Evolutionary conservation across 2,888 invertebrate genomes (phyloP), one percentile per base, ranked within the genome.

Genomic region (Parnassius smintheus): DNA sequence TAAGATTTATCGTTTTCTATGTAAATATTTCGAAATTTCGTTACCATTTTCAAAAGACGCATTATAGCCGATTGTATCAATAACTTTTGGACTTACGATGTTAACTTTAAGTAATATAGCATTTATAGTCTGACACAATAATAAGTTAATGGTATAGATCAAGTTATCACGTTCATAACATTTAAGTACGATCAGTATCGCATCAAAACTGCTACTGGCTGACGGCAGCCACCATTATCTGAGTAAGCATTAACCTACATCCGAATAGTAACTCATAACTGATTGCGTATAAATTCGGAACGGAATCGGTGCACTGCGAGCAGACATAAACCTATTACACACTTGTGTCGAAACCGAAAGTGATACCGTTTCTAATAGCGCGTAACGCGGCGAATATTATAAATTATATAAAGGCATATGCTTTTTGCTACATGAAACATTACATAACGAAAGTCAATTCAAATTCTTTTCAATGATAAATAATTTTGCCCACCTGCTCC

Each of bases 221-320:
- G 54, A 35, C 41, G 56, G 67, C 69, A 70, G 66, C 70, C 70
- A 49, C 13, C 9, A 77, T 78, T 81, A 81, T 81, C 82, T 79
- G 72, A 75, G 76, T 78, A 71, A 54, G 65, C 83, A 86, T 89
- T 90, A 89, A 88, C 90, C 91, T 76, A 91, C 81, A 85, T 89
- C 71, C 72, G 75, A 81, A 80, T 72, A 73, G 79, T 82, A 80
- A 81, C 82, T 49, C 49, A 49, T 49, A 85, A 80, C 74, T 69
- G 72, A 82, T 88, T 88, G 85, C 86, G 83, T 80, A 83, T 73
- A 74, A 75, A 76, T 72, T 76, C 75, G 76, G 69, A 82, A 80
- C 82, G 81, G 81, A 87, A 80, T 78, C 77, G 82, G 80, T 78
- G 76, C 82, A 80, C 78, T 78, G 80, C 76, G 78, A 74, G 76